Conservation (phyloP, 2,797 vertebrate species). For the Smutsia gigantea region DNA sequence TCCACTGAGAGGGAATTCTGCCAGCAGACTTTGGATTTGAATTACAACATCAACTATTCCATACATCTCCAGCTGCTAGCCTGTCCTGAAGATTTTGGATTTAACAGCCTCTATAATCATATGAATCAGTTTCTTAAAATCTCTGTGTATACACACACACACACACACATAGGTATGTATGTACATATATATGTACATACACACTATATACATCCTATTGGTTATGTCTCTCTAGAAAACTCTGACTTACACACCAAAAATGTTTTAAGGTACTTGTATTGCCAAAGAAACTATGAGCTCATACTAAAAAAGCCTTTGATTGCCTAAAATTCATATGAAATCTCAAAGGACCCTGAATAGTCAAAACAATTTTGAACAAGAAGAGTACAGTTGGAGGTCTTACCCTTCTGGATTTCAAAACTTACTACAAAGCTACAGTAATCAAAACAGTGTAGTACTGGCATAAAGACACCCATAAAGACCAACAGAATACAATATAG, state of each 20-base stretch:
- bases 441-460: too few relatives aligned
- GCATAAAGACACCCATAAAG: too few relatives aligned
- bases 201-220: background rate
- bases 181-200: too few relatives aligned
- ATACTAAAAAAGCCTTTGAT: background rate
- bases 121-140: background rate
- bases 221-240: background rate
- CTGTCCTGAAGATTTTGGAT: background rate
- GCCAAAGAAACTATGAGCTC: background rate
- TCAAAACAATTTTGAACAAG: too few relatives aligned
- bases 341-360: background rate
- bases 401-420: too few relatives aligned
- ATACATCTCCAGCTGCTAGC: background rate
- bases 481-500: too few relatives aligned
- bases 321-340: background rate
- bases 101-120: background rate
- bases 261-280: background rate
- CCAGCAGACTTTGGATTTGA: background rate
- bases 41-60: background rate
- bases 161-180: too few relatives aligned
- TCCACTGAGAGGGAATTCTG: background rate
- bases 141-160: background rate
- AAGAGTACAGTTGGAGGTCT: too few relatives aligned
- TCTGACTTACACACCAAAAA: background rate
- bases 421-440: too few relatives aligned